These are phyloP conservation scores for Xylota segnis DNA, from an alignment of 2,888 invertebrate species.

Conservation along the genomic window DNA sequence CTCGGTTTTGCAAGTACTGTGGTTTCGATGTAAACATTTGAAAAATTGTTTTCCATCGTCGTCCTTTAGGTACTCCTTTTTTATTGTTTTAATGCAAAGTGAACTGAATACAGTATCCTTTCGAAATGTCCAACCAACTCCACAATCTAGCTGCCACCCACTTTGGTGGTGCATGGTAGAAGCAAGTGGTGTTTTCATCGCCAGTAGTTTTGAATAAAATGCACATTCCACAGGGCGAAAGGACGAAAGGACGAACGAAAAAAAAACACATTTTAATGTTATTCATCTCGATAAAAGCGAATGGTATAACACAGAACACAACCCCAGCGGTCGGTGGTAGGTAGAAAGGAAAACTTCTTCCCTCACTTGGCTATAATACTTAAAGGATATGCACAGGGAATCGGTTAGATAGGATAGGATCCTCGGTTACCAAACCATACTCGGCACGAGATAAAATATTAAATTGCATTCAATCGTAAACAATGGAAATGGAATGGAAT, in stretches of 20 bases:
- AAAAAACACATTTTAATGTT: slow-evolving; percentile 53
- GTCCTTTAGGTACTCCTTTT: neutral
- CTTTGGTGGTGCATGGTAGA: neutral
- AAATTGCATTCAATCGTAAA: slow-evolving; percentile 71
- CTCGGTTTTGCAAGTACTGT: neutral
- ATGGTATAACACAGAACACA: slow-evolving; percentile 2
- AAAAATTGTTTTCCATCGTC: slow-evolving; percentile 27
- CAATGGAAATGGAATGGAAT: slow-evolving; percentile 64
- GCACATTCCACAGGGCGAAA: slow-evolving; percentile 33
- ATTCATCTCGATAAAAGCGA: slow-evolving; percentile 52
- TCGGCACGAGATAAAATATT: slow-evolving; percentile 58
- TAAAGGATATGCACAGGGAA: neutral
- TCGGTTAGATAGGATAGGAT: slow-evolving; percentile 9
- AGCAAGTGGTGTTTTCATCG: slow-evolving; percentile 30
- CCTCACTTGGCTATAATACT: slow-evolving; percentile 1
- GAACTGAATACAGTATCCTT: neutral
- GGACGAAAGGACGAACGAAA: slow-evolving; percentile 8
- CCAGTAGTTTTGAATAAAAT: slow-evolving; percentile 53
- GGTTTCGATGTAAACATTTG: slow-evolving; percentile 29
- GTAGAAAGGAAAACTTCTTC: neutral
- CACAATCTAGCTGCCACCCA: slow-evolving; percentile 21
- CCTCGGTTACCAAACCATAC: neutral
- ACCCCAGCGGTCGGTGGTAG: neutral
- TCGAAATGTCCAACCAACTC: slow-evolving; percentile 4
- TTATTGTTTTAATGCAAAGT: neutral